Evolutionary conservation across 2,113 vertebrate genomes (phyloP), one percentile per base, ranked within the genome.

Genomic region (Anhinga anhinga): DNA sequence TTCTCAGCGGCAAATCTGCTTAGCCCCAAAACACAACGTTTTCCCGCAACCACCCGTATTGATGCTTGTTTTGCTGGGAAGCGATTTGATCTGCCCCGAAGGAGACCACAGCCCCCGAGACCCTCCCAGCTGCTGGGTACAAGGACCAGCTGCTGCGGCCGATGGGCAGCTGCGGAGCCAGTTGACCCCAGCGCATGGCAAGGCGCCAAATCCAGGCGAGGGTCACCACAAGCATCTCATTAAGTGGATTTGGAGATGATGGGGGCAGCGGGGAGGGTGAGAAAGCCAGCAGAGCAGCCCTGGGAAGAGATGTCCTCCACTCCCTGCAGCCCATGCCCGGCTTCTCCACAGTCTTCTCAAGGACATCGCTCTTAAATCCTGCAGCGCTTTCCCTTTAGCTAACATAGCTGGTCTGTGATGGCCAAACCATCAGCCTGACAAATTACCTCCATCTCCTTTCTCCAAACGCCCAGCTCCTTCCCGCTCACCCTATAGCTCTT

Each of bases 301-400:
- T 11, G 42, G 34, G 40, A 56, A 45, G 72, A 15, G 20, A 5
- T 1, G n/a, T 30, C 17, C 62, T 36, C 21, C 53, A 18, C 36
- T 26, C 55, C 82, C 14, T 1, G 0, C 53, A 11, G 44, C 40
- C 47, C 4, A 0, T 8, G n/a, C 10, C 40, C 2, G 1, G 25
- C 32, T 72, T 62, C 47, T 32, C 72, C 1, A 0, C n/a, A 16
- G 22, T 3, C 19, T 50, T 30, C 73, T 69, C 34, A 10, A 32
- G 62, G 45, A 34, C 34, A 5, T 9, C 1, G 4, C 14, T 25
- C 32, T 9, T 19, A 27, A 15, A 13, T 4, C 18, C 20, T 21
- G 21, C 88, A 70, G 44, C 27, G 0, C 40, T 22, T 52, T 9
- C 40, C 55, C 30, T 4, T 29, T 1, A 32, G 40, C 45, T 36